phyloP scores from a whole-genome alignment of 2,888 invertebrate genomes.

The Oeneis ivallda region DNA sequence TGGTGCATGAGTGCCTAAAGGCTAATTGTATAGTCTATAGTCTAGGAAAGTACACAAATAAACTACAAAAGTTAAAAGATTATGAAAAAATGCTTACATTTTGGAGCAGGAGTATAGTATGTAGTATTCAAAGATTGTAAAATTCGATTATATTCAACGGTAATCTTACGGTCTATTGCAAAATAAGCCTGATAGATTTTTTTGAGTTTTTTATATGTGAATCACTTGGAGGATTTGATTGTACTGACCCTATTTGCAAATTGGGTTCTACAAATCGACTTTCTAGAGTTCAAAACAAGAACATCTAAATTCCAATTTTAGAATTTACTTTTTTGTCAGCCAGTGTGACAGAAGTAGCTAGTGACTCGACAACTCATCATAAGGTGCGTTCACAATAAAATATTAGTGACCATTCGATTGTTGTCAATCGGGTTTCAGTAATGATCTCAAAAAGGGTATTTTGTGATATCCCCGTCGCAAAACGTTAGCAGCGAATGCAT shows the following conservation, averaged over 20 bases:
- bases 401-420: neutral
- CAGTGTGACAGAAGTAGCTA: slow-evolving; percentile 9
- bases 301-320: slow-evolving; percentile 26
- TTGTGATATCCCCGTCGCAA: too few species aligned
- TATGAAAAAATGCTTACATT: slow-evolving; percentile 27
- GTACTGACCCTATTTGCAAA: slow-evolving; percentile 48
- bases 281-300: slow-evolving; percentile 47
- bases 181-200: slow-evolving; percentile 34
- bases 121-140: slow-evolving; percentile 4
- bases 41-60: neutral
- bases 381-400: slow-evolving; percentile 10
- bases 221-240: slow-evolving; percentile 55
- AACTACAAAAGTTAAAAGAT: neutral
- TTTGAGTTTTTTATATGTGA: slow-evolving; percentile 47
- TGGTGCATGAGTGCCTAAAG: too few species aligned
- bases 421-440: too few species aligned
- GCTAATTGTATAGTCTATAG: too few species aligned
- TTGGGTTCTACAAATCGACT: slow-evolving; percentile 50
- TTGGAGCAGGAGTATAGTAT: slow-evolving; percentile 15
- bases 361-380: neutral
- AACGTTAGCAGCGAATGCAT: too few species aligned
- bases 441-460: too few species aligned
- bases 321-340: slow-evolving; percentile 21
- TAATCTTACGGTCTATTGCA: slow-evolving; percentile 20
- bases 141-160: slow-evolving; percentile 8